These are phyloP conservation scores for Caenorhabditis sp. DNA, from an alignment of 2,888 invertebrate species.

Conservation along the genomic window DNA sequence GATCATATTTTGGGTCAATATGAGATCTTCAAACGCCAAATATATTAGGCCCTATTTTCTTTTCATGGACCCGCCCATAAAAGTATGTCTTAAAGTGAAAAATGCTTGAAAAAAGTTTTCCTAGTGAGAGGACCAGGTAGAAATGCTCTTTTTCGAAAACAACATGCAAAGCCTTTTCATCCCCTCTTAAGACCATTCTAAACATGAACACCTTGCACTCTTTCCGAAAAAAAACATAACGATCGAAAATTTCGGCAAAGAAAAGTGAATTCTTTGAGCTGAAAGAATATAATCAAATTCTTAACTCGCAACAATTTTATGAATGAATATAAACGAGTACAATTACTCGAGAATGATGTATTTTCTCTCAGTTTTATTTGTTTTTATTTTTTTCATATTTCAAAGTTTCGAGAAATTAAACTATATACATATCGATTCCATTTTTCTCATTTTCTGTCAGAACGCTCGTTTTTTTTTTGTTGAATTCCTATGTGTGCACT, in stretches of 20 bases:
- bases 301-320: not conserved
- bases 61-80: no score
- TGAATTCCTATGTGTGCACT: not conserved
- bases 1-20: no score
- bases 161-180: no score
- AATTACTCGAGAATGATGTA: not conserved
- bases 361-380: not conserved
- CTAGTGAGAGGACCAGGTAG: no score
- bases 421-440: not conserved
- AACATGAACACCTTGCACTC: no score
- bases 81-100: no score
- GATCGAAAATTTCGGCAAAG: not conserved
- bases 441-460: not conserved
- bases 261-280: not conserved
- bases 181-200: no score
- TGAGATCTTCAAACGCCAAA: no score
- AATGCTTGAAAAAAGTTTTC: no score
- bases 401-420: not conserved
- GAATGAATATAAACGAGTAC: not conserved
- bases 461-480: not conserved
- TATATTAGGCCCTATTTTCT: no score
- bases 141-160: no score
- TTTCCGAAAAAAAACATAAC: no score
- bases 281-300: not conserved
- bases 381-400: not conserved